A percentile compares a stretch with the other conserved stretches of the same genome.
phyloP scores from a whole-genome alignment of 2,113 vertebrate genomes.

The Fukomys damarensis region DNA sequence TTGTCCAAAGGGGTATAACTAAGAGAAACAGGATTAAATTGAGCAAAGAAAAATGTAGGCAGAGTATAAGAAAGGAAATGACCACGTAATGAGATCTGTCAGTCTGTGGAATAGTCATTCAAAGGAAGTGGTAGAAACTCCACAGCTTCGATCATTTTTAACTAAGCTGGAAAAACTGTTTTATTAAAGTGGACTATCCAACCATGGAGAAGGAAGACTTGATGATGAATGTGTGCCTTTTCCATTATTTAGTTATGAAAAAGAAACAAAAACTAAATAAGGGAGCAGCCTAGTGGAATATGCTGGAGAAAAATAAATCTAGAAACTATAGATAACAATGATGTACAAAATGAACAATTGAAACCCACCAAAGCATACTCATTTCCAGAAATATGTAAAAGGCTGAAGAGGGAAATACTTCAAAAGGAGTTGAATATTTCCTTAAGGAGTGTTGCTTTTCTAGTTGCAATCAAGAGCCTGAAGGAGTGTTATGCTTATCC shows the following conservation, averaged over 20 bases:
- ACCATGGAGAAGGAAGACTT: constrained; percentile 66
- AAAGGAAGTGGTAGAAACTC: constrained; percentile 70
- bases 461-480: not conserved
- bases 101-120: constrained; percentile 57
- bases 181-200: constrained; percentile 53
- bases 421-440: not conserved
- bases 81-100: constrained; percentile 72
- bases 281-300: constrained; percentile 43
- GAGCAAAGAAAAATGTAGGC: constrained; percentile 76
- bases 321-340: constrained; percentile 67
- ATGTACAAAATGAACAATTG: constrained; percentile 52
- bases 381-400: constrained; percentile 23
- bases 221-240: constrained; percentile 73
- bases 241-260: constrained; percentile 74
- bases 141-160: constrained; percentile 65
- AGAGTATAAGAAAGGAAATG: constrained; percentile 45
- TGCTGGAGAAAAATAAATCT: constrained; percentile 45
- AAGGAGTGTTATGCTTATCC: not conserved
- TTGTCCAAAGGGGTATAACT: constrained; percentile 56
- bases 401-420: not conserved
- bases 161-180: constrained; percentile 67
- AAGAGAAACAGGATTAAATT: constrained; percentile 68
- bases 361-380: constrained; percentile 18
- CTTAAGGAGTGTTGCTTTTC: constrained; percentile 2
- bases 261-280: constrained; percentile 66